Evolutionary conservation across 2,113 vertebrate species (phyloP), one percentile per base, ranked within the genome.

Genomic region (Callipepla squamata): DNA sequence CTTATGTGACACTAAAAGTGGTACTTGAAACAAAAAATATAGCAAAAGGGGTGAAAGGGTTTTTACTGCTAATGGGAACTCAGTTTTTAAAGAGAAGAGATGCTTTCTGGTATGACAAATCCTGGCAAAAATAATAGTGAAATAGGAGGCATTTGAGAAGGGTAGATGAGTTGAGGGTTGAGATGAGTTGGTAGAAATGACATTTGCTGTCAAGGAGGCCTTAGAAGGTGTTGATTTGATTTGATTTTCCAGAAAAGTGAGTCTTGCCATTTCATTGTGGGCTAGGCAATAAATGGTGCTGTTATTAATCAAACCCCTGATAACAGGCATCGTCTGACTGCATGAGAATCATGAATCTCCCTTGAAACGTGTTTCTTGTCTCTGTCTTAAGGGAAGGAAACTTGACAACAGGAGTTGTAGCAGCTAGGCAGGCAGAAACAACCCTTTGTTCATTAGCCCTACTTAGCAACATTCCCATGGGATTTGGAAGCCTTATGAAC

Each of bases 321-420:
- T 19, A 90, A 72, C 32, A 72, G 26, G 11, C 89, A 55, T 90
- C 7, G 2, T 90, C 61, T 61, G 68, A 61, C 85, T 78, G 16
- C 10, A 26, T 38, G 72, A 76, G 40, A 89, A 85, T 80, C 87
- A 61, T 85, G 47, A n/a, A 66, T 89, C 89, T 91, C 84, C 8
- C 62, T 90, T 79, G 79, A 80, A 94, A 82, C 36, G 73, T 73
- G 61, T 72, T 92, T 91, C 76, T 78, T 75, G 59, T 80, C 36
- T 36, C 94, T 93, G 68, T 91, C 82, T 83, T 82, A 67, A 69
- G 84, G 78, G 87, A 79, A 79, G 73, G 85, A 90, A 76, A 77
- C 38, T 85, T 87, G 38, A 73, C 92, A 95, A 75, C 85, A 34
- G 0, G 36, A 90, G 34, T 62, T 53, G 47, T 92, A 94, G 70